Base-by-base conservation (phyloP, 2,888 invertebrate species). In the Euclidia mi region DNA sequence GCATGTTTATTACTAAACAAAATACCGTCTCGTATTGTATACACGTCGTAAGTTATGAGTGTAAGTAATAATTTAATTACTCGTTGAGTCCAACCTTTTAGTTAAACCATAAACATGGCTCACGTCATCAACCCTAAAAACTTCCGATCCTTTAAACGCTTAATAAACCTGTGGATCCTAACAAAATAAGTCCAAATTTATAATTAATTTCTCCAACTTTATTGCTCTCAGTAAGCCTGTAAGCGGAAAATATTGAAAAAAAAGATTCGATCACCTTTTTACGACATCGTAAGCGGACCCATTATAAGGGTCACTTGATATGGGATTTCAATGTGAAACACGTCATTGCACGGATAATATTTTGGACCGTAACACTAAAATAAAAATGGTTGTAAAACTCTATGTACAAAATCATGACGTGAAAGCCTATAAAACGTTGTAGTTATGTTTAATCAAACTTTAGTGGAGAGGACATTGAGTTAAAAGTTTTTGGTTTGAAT, bases 311-410 rank as follows among this genome's bases (percentile, higher is more conserved):
- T 88, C 88, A 89, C 84, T 89, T 81, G 84, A 81, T 81, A 85
- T 79, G 78, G 79, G 79, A 80, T 79, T 76, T 78, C 70, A 74
- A 76, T 81, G 78, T 77, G 79, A 76, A 74, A 73, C 79, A 76
- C 64, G 51, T 65, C 77, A 76, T 71, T 52, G 65, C 64, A 66
- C 32, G 79, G 83, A 85, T 89, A 85, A 87, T 89, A 89, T 88
- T 89, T 88, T 79, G 63, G 79, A 81, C 78, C 82, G 83, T 89
- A 87, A 89, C 83, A 88, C 84, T 90, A 89, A 89, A 90, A 91
- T 89, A 88, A 89, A 89, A 88, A 90, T 88, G 85, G 85, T 78
- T 84, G 81, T 91, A 89, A 73, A 73, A 68, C 44, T 65, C 63
- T 66, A 73, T 82, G 82, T 80, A 77, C 78, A 71, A 78, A 82